Evolutionary conservation across 2,113 vertebrate species (phyloP), one percentile per base, ranked within the genome.

Genomic region (Myxocyprinus asiaticus): DNA sequence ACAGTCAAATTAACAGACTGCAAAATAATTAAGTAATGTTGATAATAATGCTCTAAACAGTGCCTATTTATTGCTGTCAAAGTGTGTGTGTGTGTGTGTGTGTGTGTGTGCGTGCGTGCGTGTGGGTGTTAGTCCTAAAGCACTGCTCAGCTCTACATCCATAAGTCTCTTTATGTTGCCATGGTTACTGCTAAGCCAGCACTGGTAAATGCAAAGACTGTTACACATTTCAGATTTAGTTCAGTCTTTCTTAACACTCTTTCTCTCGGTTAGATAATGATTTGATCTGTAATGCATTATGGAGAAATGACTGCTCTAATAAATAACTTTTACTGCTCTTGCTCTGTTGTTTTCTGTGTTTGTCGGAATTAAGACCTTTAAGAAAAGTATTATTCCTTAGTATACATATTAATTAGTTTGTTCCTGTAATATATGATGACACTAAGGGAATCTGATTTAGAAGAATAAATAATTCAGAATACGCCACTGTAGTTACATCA

Each of bases 301-400:
- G 47, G 5, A n/a, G 14, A n/a, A 61, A 51, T 51, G 47, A 77
- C 44, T 47, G 42, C 59, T 79, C 50, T 79, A 79, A 79, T 79
- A 79, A 79, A 79, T 79, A 72, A 72, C 77, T 72, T 58, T 45
- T 58, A 65, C 67, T 71, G 72, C 48, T 44, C 3, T 10, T 70
- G 61, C 12, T 74, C 43, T 74, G 58, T 12, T 44, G 7, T 15
- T 4, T 56, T 33, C 22, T 2, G 5, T 6, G 55, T 56, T n/a
- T 56, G 22, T 33, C 22, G 3, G 22, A 33, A 33, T 3, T 33
- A 1, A 33, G 22, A 1, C 22, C 22, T 33, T 33, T 33, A 33
- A 33, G 22, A 33, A 33, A 1, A 33, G 22, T 33, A 33, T 33
- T 33, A 33, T 33, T 33, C 22, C 1, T 33, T 33, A 33, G 22